phyloP scores from a whole-genome alignment of 2,888 invertebrate genomes.

The Patella caerulea region DNA sequence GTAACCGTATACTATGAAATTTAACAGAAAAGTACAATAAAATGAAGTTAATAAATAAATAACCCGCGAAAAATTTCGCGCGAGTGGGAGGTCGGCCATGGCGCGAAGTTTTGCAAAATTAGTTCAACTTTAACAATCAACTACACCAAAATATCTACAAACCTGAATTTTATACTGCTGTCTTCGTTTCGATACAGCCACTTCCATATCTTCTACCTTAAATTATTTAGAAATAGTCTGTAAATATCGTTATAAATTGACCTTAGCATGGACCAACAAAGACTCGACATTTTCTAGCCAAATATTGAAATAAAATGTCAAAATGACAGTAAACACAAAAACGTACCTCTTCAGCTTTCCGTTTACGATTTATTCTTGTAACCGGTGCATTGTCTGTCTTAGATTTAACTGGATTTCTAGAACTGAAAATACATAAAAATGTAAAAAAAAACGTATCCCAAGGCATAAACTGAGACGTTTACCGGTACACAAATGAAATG shows the following conservation, averaged over 20 bases:
- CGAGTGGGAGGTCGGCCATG: constrained; percentile 18
- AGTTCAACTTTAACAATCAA: neutral
- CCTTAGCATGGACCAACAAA: constrained; percentile 19
- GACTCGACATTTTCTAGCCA: neutral
- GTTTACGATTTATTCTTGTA: constrained; percentile 47
- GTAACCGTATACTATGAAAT: no score
- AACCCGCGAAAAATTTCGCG: constrained; percentile 21
- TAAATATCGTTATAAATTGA: neutral
- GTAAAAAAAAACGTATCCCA: neutral
- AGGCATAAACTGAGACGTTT: neutral
- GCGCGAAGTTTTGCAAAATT: constrained; percentile 19
- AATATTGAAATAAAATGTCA: constrained; percentile 4
- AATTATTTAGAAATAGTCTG: constrained; percentile 19
- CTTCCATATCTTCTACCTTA: constrained; percentile 55
- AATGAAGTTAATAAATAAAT: no score
- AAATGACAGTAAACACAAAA: constrained; percentile 22
- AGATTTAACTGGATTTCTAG: constrained; percentile 47
- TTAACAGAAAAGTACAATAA: no score
- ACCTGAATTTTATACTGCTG: constrained; percentile 64
- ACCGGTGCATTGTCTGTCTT: constrained; percentile 41
- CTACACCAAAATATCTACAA: constrained; percentile 19
- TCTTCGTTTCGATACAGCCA: constrained; percentile 49
- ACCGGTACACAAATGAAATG: neutral
- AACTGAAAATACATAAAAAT: constrained; percentile 42
- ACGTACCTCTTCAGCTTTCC: constrained; percentile 59